phyloP scores from a whole-genome alignment of 2,888 invertebrate genomes.

The Branchellion lobata region DNA sequence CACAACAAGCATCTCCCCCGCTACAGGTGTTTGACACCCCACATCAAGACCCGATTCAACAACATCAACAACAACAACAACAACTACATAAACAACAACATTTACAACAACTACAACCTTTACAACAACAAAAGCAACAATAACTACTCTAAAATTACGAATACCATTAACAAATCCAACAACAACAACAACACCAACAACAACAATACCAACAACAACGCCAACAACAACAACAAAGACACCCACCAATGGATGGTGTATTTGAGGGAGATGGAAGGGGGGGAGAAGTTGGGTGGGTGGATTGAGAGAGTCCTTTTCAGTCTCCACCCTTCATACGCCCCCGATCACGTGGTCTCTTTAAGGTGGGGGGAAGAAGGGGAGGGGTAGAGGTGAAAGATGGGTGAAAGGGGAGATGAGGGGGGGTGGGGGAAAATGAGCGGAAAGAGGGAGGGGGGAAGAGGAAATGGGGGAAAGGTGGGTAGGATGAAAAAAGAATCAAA shows the following conservation, averaged over 20 bases:
- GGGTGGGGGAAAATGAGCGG: too few relatives aligned
- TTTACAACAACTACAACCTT: constrained; percentile 11
- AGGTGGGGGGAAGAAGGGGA: background rate
- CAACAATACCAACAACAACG: background rate
- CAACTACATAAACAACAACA: background rate
- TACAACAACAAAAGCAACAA: background rate
- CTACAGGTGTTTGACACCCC: background rate
- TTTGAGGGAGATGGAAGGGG: background rate
- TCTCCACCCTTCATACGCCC: background rate
- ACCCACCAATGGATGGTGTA: constrained; percentile 27
- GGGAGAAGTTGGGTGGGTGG: background rate
- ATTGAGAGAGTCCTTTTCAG: background rate
- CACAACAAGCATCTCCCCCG: too few relatives aligned
- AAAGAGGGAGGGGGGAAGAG: background rate
- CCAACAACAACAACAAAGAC: background rate
- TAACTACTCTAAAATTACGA: background rate
- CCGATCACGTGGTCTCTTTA: background rate
- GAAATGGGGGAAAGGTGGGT: too few relatives aligned
- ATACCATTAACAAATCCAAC: background rate
- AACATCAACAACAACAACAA: background rate
- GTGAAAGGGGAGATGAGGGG: too few relatives aligned
- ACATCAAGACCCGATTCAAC: background rate
- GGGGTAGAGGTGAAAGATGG: too few relatives aligned
- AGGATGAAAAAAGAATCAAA: too few relatives aligned
- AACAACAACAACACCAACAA: background rate